Evolutionary conservation across 2,888 invertebrate genomes (phyloP).

Genomic region (Lordiphosa fenestrarum): DNA sequence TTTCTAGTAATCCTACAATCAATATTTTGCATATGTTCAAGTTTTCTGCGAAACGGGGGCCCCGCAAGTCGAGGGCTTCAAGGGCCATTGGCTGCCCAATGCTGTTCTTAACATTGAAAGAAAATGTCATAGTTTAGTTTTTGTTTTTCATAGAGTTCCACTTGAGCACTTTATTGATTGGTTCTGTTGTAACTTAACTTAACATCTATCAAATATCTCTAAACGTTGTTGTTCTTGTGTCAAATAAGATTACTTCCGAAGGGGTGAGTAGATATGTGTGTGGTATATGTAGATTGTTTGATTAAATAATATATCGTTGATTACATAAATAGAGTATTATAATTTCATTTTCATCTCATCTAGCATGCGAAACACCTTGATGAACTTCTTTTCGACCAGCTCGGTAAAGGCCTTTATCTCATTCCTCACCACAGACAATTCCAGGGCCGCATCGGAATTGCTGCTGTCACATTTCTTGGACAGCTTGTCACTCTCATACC

Average conservation of each 20-base stretch:
- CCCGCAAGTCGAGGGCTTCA: too few species aligned
- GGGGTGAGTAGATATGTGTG: constrained; percentile 36
- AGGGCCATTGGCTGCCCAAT: too few species aligned
- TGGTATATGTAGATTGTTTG: constrained; percentile 21
- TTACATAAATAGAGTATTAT: constrained; percentile 15
- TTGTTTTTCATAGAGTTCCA: constrained; percentile 28
- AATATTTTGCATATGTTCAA: too few species aligned
- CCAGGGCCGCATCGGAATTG: constrained; percentile 70
- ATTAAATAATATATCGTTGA: constrained; percentile 7
- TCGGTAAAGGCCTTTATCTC: constrained; percentile 77
- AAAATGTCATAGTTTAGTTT: neutral
- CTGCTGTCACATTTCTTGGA: constrained; percentile 70
- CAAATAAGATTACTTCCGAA: constrained; percentile 36
- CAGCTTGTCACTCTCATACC: constrained; percentile 76
- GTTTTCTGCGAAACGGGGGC: too few species aligned
- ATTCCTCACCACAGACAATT: constrained; percentile 77
- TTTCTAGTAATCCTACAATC: too few species aligned
- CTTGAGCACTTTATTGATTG: constrained; percentile 50
- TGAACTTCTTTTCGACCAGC: constrained; percentile 75
- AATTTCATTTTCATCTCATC: constrained; percentile 77
- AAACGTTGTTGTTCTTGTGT: constrained; percentile 53
- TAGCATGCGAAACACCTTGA: constrained; percentile 76
- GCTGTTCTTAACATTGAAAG: neutral
- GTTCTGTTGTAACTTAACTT: constrained; percentile 34
- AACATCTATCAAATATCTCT: constrained; percentile 21